Conservation (phyloP, 2,797 vertebrate species). For the Bovichtus variegatus region DNA sequence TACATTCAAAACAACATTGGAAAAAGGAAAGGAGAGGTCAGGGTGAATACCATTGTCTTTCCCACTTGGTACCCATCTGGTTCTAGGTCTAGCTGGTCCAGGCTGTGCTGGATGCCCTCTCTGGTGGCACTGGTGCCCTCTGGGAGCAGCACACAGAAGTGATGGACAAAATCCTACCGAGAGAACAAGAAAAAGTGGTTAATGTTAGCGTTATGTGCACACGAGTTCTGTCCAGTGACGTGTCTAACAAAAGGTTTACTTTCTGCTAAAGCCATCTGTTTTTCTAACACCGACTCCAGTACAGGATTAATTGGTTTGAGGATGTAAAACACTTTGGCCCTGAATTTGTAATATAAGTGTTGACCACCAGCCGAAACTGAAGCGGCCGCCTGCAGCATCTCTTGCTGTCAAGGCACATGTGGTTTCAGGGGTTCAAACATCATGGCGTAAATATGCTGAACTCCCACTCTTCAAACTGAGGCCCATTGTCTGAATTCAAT, state of each 20-base stretch:
- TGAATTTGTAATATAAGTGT: conserved; percentile 14
- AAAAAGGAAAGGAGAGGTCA: neutral
- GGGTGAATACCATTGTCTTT: conserved; percentile 90
- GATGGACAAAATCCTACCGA: conserved; percentile 93
- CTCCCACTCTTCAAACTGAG: conserved; percentile 76
- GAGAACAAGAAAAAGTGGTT: conserved; percentile 1
- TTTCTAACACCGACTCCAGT: neutral
- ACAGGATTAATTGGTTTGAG: neutral
- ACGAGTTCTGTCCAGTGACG: neutral
- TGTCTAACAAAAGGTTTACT: neutral
- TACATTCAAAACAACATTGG: neutral
- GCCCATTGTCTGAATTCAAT: conserved; percentile 74
- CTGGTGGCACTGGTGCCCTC: conserved; percentile 85
- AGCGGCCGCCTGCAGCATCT: conserved; percentile 15
- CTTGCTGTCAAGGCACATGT: conserved; percentile 47
- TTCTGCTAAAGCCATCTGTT: neutral
- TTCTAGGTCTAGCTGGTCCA: conserved; percentile 87
- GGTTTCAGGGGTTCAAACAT: conserved; percentile 74
- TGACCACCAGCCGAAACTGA: conserved; percentile 4
- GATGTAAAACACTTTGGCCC: neutral
- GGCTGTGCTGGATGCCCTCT: conserved; percentile 89
- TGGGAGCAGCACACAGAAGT: conserved; percentile 93
- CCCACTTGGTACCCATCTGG: conserved; percentile 95
- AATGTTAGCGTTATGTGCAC: neutral
- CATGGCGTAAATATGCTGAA: conserved; percentile 73